Base-by-base conservation (phyloP, 2,113 vertebrate species). In the Pseudolaguvia tuberculata region DNA sequence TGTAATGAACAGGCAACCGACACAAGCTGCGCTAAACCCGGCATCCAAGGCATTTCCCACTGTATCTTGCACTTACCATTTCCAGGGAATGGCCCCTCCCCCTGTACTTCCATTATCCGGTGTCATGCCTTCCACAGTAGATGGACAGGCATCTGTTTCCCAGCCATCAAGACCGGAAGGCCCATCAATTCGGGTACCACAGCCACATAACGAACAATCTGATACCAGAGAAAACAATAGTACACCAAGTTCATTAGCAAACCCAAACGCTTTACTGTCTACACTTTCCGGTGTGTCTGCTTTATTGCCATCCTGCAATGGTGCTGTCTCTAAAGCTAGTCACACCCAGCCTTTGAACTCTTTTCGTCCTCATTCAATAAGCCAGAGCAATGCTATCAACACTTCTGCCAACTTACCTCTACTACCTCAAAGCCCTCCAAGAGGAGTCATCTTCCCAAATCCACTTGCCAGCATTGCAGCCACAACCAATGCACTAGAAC, bases 401-500 rank as follows among this genome's bases (percentile, higher is more conserved):
- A 87, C 93, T 3, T 85, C 93, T 78, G 88, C 93, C 87, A 89
- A 86, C 87, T 89, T 97, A 88, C 91, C 95, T 84, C 93, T 95
- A 89, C 93, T 95, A 96, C 96, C 96, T 96, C 95, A 96, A 83
- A 94, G 91, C 82, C 94, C 95, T 11, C 91, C 94, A 31, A 94
- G 91, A 79, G 92, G 93, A 0, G 95, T 98, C 84, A 97, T 98
- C 85, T 99, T 98, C 84, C 97, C 96, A 85, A 98, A 98, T 68
- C 96, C 96, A 0, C 87, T 99, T 84, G 95, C 93, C 57, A 97
- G 97, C 90, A 98, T 98, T 0, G 95, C 94, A 0, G 96, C 96
- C 53, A 97, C 96, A 0, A 93, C 96, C 78, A 96, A 92, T 0
- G 94, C 96, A 0, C 90, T 98, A 15, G 95, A 99, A 84, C 96